Percentiles rank a stretch among this genome's conserved stretches.
phyloP scores from a whole-genome alignment of 2,113 vertebrate species.

The Clarias gariepinus region DNA sequence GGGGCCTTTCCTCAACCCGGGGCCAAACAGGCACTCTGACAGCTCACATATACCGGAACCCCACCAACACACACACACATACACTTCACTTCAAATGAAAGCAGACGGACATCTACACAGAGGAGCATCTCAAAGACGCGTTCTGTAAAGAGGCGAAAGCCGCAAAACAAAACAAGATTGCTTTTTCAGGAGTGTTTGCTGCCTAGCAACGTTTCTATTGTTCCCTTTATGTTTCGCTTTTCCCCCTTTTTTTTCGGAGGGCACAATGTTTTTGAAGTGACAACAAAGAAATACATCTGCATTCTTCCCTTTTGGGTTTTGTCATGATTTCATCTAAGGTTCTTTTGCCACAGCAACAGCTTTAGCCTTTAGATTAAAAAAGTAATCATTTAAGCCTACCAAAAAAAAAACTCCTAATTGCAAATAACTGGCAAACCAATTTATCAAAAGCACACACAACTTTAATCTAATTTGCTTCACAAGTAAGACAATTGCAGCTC shows the following conservation, averaged over 20 bases:
- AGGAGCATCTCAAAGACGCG: conserved; percentile 53
- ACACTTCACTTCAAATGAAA: conserved; percentile 45
- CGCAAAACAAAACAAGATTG: conserved; percentile 55
- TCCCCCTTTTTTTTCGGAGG: conserved; percentile 32
- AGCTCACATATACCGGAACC: conserved; percentile 50
- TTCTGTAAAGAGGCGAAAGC: conserved; percentile 49
- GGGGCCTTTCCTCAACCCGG: conserved; percentile 49
- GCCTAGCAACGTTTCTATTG: conserved; percentile 56
- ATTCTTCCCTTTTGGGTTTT: conserved; percentile 25
- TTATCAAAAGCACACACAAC: background rate
- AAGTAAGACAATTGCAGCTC: background rate
- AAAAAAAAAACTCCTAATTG: background rate
- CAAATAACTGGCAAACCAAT: background rate
- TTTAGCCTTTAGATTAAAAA: conserved; percentile 26
- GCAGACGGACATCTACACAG: conserved; percentile 45
- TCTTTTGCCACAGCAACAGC: conserved; percentile 14
- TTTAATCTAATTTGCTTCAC: background rate
- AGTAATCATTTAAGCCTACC: conserved; percentile 8
- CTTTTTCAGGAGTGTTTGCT: conserved; percentile 49
- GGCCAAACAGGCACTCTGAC: conserved; percentile 49
- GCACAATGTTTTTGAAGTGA: conserved; percentile 45
- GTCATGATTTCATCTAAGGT: conserved; percentile 37
- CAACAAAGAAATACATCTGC: conserved; percentile 51
- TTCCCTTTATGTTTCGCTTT: conserved; percentile 39
- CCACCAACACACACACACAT: conserved; percentile 23